These are phyloP conservation scores for Tyto alba DNA, from an alignment of 2,113 vertebrate species.

Conservation along the genomic window DNA sequence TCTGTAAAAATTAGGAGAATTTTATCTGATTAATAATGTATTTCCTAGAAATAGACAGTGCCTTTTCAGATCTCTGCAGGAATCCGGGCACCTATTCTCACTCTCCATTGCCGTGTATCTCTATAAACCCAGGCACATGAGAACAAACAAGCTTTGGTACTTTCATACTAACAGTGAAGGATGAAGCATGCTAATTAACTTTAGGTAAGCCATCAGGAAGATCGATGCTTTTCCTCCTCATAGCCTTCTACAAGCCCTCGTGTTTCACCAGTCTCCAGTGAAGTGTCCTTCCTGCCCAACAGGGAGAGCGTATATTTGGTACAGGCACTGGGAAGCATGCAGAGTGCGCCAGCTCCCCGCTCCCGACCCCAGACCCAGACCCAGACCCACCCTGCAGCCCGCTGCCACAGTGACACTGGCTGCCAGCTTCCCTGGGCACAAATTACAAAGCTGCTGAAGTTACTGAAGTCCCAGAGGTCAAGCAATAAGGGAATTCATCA, in stretches of 20 bases:
- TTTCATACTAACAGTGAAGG: neutral
- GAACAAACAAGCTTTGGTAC: neutral
- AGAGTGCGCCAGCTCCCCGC: neutral
- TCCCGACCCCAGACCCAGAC: neutral
- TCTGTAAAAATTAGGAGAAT: neutral
- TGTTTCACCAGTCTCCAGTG: neutral
- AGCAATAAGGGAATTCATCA: neutral
- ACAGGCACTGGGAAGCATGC: fast-evolving
- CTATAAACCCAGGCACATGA: neutral
- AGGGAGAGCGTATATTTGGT: fast-evolving
- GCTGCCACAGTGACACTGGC: neutral
- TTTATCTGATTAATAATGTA: neutral
- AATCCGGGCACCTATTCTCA: neutral
- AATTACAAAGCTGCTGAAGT: neutral
- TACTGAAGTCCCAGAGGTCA: neutral
- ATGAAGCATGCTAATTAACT: neutral
- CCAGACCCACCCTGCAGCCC: neutral
- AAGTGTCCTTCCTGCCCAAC: neutral
- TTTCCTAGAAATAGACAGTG: neutral
- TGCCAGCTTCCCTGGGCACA: neutral
- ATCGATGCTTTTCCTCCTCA: neutral
- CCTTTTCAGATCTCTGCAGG: neutral
- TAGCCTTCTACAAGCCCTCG: neutral
- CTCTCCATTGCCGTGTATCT: neutral
- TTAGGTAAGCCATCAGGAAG: neutral